A percentile compares a stretch with the other conserved stretches of the same genome.
These are phyloP conservation scores for Arge pagana DNA, from an alignment of 2,888 invertebrate genomes.

Conservation along the genomic window DNA sequence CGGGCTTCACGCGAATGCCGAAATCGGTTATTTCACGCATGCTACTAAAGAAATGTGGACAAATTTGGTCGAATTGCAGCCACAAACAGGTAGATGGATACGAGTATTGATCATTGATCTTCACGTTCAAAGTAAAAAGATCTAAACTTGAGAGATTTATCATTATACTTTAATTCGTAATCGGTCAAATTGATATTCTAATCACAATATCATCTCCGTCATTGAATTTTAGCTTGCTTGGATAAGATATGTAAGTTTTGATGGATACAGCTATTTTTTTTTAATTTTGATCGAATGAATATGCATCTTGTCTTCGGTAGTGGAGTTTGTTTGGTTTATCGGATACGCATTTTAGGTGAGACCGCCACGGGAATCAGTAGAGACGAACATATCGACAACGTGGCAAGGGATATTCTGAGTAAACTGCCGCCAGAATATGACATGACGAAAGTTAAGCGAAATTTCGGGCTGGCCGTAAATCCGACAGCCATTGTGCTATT, in stretches of 20 bases:
- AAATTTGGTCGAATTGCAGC: slow-evolving; percentile 85
- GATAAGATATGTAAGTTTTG: slow-evolving; percentile 9
- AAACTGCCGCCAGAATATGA: slow-evolving; percentile 81
- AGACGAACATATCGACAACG: slow-evolving; percentile 82
- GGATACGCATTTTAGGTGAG: slow-evolving; percentile 62
- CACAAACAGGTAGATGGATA: slow-evolving; percentile 86
- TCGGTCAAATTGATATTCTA: too few relatives aligned
- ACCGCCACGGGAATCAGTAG: slow-evolving; percentile 75
- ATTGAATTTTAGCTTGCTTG: slow-evolving; percentile 16
- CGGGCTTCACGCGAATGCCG: slow-evolving; percentile 92
- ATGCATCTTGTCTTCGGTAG: too few relatives aligned
- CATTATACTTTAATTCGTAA: background rate
- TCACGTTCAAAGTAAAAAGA: too few relatives aligned
- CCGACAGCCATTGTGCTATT: slow-evolving; percentile 86
- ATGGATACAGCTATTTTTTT: too few relatives aligned
- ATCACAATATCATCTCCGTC: slow-evolving; percentile 10
- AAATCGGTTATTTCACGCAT: slow-evolving; percentile 91
- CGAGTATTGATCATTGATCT: background rate
- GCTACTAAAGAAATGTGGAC: slow-evolving; percentile 86
- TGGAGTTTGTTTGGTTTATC: background rate
- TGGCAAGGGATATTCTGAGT: slow-evolving; percentile 76
- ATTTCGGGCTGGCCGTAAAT: slow-evolving; percentile 78
- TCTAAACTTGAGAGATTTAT: background rate
- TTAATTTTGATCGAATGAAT: background rate
- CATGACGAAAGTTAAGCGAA: slow-evolving; percentile 78